These are phyloP conservation scores for Casuarius casuarius DNA, from an alignment of 2,113 vertebrate species.

Conservation along the genomic window DNA sequence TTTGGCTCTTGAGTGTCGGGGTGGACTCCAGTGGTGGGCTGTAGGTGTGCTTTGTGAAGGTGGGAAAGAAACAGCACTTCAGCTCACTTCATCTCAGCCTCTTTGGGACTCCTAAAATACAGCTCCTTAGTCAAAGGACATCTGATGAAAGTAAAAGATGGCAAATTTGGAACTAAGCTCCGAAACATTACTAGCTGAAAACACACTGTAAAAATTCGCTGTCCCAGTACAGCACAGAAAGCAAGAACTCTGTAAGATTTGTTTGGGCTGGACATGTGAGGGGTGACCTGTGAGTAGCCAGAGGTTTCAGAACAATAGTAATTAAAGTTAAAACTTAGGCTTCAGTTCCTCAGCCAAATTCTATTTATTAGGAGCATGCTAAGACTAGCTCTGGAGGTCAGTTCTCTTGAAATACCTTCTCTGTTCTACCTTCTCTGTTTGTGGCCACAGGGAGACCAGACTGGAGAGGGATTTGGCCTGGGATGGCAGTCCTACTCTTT, in stretches of 20 bases:
- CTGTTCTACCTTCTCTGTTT: not conserved
- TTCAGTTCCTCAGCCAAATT: not conserved
- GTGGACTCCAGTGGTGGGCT: not conserved
- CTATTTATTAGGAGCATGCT: not conserved
- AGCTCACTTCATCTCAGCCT: not conserved
- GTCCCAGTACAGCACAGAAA: not conserved
- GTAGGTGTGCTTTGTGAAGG: not conserved
- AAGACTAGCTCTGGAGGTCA: not conserved
- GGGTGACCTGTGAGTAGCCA: not conserved
- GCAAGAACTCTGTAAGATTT: not conserved
- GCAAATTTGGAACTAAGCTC: not conserved
- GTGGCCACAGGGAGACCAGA: not conserved
- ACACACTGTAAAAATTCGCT: not conserved
- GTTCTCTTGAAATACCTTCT: not conserved
- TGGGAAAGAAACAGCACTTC: not conserved
- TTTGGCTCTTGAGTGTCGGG: not conserved
- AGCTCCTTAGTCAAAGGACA: not conserved
- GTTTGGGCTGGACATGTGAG: not conserved
- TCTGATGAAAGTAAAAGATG: not conserved
- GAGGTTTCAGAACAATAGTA: not conserved
- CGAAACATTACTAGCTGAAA: not conserved
- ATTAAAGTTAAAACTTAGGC: not conserved
- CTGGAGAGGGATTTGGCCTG: not conserved
- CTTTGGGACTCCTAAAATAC: not conserved
- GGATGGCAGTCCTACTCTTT: not conserved